These are phyloP conservation scores for Rhynchopsitta pachyrhyncha DNA, from an alignment of 2,113 vertebrate species.

Conservation along the genomic window DNA sequence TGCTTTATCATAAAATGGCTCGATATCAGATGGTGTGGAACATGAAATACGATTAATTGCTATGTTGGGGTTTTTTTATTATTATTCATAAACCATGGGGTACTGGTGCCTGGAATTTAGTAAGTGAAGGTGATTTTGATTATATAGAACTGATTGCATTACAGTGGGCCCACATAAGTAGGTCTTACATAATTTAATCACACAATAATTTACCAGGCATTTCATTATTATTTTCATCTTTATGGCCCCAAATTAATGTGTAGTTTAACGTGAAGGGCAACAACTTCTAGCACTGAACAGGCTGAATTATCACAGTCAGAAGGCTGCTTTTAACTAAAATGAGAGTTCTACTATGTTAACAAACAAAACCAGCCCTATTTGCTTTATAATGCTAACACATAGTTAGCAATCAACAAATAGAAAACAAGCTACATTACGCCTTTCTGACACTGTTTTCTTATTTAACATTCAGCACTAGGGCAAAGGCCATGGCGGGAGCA, in stretches of 20 bases:
- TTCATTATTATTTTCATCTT: not conserved
- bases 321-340: not conserved
- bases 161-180: not conserved
- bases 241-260: not conserved
- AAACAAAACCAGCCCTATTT: not conserved
- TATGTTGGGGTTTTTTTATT: not conserved
- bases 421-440: not conserved
- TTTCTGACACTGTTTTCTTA: not conserved
- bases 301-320: not conserved
- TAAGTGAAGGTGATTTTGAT: conserved; percentile 14
- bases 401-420: not conserved
- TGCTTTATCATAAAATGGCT: not conserved
- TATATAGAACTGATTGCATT: not conserved
- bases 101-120: not conserved
- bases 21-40: not conserved
- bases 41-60: conserved; percentile 30
- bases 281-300: not conserved
- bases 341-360: not conserved
- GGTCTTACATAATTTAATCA: not conserved
- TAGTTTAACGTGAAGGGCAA: not conserved
- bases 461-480: not conserved
- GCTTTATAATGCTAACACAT: not conserved
- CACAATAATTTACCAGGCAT: not conserved
- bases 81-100: not conserved
- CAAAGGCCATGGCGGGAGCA: not conserved